phyloP scores from a whole-genome alignment of 2,113 vertebrate genomes.

The pig (Sus scrofa) region T2T-Sscrofa CM000827.6:82341001-82341500 shows the following conservation, averaged over 20 bases:
- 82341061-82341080: not conserved
- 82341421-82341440: not conserved
- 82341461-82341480: constrained; percentile 61
- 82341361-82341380: not conserved
- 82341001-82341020: not conserved
- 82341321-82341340: not conserved
- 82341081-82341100: not conserved
- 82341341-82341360: not conserved
- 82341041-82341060: not conserved
- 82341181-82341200: not conserved
- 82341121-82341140: not conserved
- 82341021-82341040: not conserved
- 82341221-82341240: not conserved
- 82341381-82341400: not conserved
- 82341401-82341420: not conserved
- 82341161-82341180: not conserved
- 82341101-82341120: not conserved
- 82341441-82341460: not conserved
- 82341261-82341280: not conserved
- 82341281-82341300: not conserved
- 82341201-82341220: not conserved
- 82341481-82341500: constrained; percentile 58
- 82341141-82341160: not conserved
- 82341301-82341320: not conserved
- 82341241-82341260: not conserved